phyloP scores from a whole-genome alignment of 1,140 invertebrate species.

The fruit fly (Drosophila melanogaster) region Release_6_plus_ISO1_MT NT_033779.5:20245001-20245500 shows the following conservation, averaged over 20 bases:
- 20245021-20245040: constrained; percentile 82
- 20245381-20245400: constrained; percentile 2
- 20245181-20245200: constrained; percentile 28
- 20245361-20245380: neutral
- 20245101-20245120: constrained; percentile 5
- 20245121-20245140: neutral
- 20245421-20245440: constrained; percentile 48
- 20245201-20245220: constrained; percentile 52
- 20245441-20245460: constrained; percentile 9
- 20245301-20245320: neutral
- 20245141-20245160: too few relatives aligned
- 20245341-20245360: neutral
- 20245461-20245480: constrained; percentile 36
- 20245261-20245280: constrained; percentile 63
- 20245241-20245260: constrained; percentile 62
- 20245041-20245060: constrained; percentile 76
- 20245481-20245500: constrained; percentile 34
- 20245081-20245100: constrained; percentile 34
- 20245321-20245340: neutral
- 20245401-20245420: constrained; percentile 1
- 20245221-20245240: constrained; percentile 62
- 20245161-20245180: neutral
- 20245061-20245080: constrained; percentile 73
- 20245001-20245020: constrained; percentile 61
- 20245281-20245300: constrained; percentile 50